Percentiles rank a stretch among this genome's conserved stretches.
Conservation (phyloP, 2,888 invertebrate species). For the Pristionchus arcanus region DNA sequence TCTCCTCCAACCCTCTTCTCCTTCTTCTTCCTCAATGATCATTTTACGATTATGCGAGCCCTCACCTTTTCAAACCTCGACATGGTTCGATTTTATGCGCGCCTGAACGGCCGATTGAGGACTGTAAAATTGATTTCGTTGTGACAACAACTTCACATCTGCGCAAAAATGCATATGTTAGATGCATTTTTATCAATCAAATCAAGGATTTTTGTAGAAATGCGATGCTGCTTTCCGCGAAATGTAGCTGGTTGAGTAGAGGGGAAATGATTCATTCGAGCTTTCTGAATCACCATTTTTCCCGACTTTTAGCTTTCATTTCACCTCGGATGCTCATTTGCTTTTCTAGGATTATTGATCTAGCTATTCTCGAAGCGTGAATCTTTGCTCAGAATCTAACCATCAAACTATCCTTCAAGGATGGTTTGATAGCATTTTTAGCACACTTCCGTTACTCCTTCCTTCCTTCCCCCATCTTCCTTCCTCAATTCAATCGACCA, state of each 20-base stretch:
- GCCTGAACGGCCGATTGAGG: background rate
- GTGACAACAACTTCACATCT: too few species aligned
- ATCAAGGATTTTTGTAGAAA: too few species aligned
- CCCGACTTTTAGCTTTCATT: background rate
- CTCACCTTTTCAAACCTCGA: background rate
- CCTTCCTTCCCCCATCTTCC: background rate
- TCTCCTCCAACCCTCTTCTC: background rate
- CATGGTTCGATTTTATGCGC: background rate
- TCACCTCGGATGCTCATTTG: too few species aligned
- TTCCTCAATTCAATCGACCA: background rate
- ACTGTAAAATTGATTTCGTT: too few species aligned
- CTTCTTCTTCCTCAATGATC: conserved; percentile 34
- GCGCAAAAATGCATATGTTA: too few species aligned
- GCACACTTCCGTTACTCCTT: background rate
- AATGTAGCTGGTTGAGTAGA: too few species aligned
- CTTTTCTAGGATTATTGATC: too few species aligned
- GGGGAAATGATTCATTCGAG: background rate
- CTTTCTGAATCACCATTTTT: background rate
- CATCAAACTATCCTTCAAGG: too few species aligned
- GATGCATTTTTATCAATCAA: too few species aligned
- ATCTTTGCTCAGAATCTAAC: too few species aligned
- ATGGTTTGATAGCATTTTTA: background rate
- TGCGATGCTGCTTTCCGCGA: too few species aligned
- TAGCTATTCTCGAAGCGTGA: too few species aligned
- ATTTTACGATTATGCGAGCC: conserved; percentile 38